phyloP scores from a whole-genome alignment of 2,888 invertebrate species.

The Alsophila aescularia region DNA sequence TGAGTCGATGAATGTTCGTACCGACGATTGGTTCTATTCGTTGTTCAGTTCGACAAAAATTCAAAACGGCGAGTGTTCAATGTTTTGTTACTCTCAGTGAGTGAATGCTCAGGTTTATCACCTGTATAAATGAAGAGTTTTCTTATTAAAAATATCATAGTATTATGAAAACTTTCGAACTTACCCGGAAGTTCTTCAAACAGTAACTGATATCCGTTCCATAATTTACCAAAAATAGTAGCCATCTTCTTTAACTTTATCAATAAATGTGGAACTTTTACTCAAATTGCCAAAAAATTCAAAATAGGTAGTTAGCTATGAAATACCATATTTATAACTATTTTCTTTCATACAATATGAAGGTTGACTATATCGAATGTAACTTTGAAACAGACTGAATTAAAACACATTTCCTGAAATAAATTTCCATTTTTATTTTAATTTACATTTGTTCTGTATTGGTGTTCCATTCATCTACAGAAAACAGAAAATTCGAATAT shows the following conservation, averaged over 20 bases:
- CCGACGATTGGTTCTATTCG: no score
- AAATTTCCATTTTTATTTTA: background rate
- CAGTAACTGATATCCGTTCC: conserved; percentile 57
- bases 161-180: conserved; percentile 18
- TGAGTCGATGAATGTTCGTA: no score
- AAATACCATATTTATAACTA: background rate
- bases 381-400: background rate
- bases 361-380: background rate
- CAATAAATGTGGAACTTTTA: background rate
- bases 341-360: background rate
- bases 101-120: no score
- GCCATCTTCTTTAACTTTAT: conserved; percentile 55
- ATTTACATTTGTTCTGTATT: background rate
- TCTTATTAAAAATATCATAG: background rate
- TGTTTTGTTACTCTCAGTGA: no score
- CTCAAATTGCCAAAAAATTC: background rate
- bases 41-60: no score
- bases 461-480: no score
- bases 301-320: background rate
- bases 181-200: conserved; percentile 71
- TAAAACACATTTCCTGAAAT: background rate
- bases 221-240: conserved; percentile 55
- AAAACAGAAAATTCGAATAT: no score
- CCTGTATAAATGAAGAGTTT: no score
- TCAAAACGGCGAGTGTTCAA: no score